These are phyloP conservation scores for Serinus canaria DNA, from an alignment of 2,113 vertebrate genomes.

Conservation along the genomic window DNA sequence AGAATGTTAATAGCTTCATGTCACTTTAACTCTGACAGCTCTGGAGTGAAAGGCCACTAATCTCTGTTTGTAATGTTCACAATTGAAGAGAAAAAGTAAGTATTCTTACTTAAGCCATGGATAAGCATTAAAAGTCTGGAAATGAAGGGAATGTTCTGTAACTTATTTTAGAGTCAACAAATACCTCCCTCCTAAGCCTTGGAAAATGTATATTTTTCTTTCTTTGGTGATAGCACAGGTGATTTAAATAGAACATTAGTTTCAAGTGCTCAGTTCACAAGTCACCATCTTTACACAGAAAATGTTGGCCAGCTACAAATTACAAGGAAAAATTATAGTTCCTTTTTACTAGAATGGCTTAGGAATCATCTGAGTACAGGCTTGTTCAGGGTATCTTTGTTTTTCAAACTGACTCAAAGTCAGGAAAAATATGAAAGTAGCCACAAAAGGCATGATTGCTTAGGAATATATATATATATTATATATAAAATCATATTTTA, in stretches of 20 bases:
- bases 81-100: constrained; percentile 62
- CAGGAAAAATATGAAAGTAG: not conserved
- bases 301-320: not conserved
- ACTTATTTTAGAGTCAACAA: constrained; percentile 59
- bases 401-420: not conserved
- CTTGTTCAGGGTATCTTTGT: not conserved
- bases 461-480: not conserved
- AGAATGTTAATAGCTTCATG: constrained; percentile 85
- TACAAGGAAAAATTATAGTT: not conserved
- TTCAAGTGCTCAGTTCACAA: not conserved
- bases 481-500: no score
- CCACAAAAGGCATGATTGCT: not conserved
- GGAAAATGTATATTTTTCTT: not conserved
- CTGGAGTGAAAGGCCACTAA: constrained; percentile 79
- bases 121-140: constrained; percentile 72
- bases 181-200: not conserved
- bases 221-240: not conserved
- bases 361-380: not conserved
- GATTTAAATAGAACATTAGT: constrained; percentile 36
- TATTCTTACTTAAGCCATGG: constrained; percentile 72
- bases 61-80: constrained; percentile 74
- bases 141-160: constrained; percentile 71
- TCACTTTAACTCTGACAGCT: constrained; percentile 83
- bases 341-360: not conserved
- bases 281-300: not conserved